Base-by-base conservation (phyloP, 2,797 vertebrate genomes). In the Toxotes lorentzi region DNA sequence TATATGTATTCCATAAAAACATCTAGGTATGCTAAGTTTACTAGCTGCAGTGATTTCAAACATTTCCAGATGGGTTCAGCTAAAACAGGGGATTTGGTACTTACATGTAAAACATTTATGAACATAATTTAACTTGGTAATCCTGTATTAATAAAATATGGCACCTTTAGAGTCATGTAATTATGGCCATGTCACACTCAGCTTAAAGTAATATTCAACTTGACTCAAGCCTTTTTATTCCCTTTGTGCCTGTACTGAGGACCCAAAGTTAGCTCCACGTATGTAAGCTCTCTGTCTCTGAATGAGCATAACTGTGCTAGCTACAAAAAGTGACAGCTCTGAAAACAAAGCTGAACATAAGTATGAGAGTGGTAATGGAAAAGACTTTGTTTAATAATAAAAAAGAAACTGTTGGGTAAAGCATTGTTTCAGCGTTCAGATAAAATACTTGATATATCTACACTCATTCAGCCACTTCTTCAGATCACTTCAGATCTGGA, bases 401-500 rank as follows among this genome's bases (percentile, higher is more conserved):
- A 21, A 47, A 47, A 47, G 9, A 2, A 58, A 35, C 30, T 48
- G 12, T 41, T 56, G n/a, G 32, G 40, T 23, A 10, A 43, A 43
- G 47, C 57, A 14, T 63, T 58, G 38, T 43, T 30, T 54, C 40
- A 56, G 38, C 41, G 47, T 50, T 30, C 21, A 0, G 7, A 80
- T 60, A 72, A 23, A 67, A 32, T 64, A 8, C 30, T 78, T 71
- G n/a, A 63, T 43, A 73, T 43, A 30, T 23, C 53, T 63, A 54
- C 23, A 61, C 40, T 71, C 32, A 66, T 47, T 38, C 70, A 74
- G 57, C 23, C 16, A 38, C 38, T 6, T 47, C 24, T 40, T 74
- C 16, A 61, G 57, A 83, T 63, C 40, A 60, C 27, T 78, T n/a
- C 6, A 17, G 19, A 71, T 81, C 30, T 70, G 45, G 34, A 74